These are phyloP conservation scores for Venturia canescens DNA, from an alignment of 1,140 invertebrate species.

Conservation along the genomic window DNA sequence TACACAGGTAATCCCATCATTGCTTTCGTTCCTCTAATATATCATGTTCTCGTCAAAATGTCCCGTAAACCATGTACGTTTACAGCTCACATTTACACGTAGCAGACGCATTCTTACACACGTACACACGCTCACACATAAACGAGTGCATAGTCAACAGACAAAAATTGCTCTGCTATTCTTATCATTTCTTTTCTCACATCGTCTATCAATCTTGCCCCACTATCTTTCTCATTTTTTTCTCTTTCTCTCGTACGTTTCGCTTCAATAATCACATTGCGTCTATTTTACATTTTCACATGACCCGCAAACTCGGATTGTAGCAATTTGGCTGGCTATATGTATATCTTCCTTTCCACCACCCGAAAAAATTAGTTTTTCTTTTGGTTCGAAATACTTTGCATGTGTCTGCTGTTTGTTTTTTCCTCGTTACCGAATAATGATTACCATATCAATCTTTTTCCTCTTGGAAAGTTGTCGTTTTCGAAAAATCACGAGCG, in stretches of 20 bases:
- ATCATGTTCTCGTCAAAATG: slow-evolving; percentile 42
- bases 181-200: background rate
- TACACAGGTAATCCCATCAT: slow-evolving; percentile 67
- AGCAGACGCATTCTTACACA: background rate
- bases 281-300: slow-evolving; percentile 75
- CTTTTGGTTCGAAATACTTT: background rate
- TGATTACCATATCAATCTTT: slow-evolving; percentile 1
- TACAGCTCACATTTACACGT: slow-evolving; percentile 10
- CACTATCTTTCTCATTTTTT: slow-evolving; percentile 29
- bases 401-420: background rate
- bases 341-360: slow-evolving; percentile 4
- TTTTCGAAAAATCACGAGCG: background rate
- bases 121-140: background rate
- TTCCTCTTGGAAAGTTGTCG: too few species aligned
- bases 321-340: slow-evolving; percentile 57
- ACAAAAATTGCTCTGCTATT: background rate
- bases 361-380: background rate
- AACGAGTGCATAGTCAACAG: too few species aligned
- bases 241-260: slow-evolving; percentile 23
- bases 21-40: slow-evolving; percentile 47
- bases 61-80: background rate
- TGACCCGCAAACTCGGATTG: slow-evolving; percentile 66
- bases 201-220: background rate
- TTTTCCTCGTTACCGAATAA: slow-evolving; percentile 1
- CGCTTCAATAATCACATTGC: slow-evolving; percentile 72